phyloP scores from a whole-genome alignment of 2,113 vertebrate genomes.

The Atlantisia rogersi region DNA sequence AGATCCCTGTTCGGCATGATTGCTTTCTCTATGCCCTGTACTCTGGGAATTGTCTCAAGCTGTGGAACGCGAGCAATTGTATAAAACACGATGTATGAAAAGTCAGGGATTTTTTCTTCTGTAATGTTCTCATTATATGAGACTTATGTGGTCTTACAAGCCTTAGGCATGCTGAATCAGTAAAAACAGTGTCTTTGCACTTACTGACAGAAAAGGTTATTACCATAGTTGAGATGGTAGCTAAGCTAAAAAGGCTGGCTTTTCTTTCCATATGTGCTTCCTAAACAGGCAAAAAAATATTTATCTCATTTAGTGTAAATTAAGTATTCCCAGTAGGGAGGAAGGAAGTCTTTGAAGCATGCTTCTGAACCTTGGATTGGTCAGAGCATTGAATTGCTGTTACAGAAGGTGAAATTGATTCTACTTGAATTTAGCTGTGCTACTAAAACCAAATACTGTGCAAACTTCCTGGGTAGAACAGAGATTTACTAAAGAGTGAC shows the following conservation, averaged over 20 bases:
- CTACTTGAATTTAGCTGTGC: background rate
- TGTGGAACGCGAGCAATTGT: background rate
- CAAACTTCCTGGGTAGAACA: background rate
- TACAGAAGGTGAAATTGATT: background rate
- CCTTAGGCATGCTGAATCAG: background rate
- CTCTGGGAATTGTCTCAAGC: background rate
- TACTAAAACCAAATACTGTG: background rate
- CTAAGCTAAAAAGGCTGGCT: background rate
- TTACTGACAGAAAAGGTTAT: background rate
- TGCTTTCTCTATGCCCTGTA: background rate
- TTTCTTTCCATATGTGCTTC: background rate
- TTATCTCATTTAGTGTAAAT: background rate
- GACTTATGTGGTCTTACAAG: background rate
- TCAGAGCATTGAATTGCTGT: background rate
- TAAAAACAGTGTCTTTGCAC: background rate
- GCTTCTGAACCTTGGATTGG: background rate
- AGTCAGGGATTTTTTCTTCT: no score
- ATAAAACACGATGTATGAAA: no score
- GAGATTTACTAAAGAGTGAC: background rate
- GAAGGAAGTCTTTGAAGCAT: background rate
- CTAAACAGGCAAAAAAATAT: background rate
- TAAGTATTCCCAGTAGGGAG: background rate
- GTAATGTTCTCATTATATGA: background rate
- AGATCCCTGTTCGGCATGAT: accelerated
- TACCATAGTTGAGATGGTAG: background rate